These are phyloP conservation scores for Isurus oxyrinchus DNA, from an alignment of 2,113 vertebrate species.

Conservation along the genomic window DNA sequence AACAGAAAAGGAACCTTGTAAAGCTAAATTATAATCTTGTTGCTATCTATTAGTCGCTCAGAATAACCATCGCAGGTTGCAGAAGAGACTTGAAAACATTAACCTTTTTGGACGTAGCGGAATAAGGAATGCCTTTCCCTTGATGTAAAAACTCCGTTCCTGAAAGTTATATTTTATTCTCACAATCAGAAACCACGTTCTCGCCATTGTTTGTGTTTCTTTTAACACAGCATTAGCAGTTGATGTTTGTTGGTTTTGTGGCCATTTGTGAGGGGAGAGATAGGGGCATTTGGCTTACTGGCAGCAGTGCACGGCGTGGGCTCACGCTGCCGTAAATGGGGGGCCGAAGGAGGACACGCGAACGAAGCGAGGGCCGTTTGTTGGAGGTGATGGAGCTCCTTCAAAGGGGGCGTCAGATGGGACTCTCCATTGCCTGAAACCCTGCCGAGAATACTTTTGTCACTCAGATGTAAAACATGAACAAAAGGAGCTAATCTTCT, in stretches of 20 bases:
- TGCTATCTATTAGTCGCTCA: neutral
- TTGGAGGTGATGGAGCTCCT: neutral
- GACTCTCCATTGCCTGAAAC: neutral
- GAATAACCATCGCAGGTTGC: neutral
- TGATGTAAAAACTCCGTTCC: no score
- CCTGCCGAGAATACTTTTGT: constrained; percentile 35
- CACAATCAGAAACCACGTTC: neutral
- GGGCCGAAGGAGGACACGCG: neutral
- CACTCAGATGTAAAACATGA: constrained; percentile 20
- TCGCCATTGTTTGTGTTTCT: neutral
- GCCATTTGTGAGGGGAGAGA: neutral
- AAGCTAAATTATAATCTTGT: neutral
- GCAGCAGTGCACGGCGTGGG: neutral
- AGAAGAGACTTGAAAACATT: neutral
- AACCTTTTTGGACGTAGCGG: neutral
- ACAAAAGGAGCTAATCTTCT: constrained; percentile 31
- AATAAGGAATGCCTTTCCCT: neutral
- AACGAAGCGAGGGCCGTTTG: neutral
- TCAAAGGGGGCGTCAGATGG: neutral
- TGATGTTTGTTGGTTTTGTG: neutral
- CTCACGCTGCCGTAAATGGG: neutral
- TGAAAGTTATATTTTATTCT: neutral
- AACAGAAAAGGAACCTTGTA: neutral
- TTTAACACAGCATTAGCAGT: neutral
- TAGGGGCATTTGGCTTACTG: neutral